These are phyloP conservation scores for Hassar affinis DNA, from an alignment of 2,113 vertebrate genomes.

Conservation along the genomic window DNA sequence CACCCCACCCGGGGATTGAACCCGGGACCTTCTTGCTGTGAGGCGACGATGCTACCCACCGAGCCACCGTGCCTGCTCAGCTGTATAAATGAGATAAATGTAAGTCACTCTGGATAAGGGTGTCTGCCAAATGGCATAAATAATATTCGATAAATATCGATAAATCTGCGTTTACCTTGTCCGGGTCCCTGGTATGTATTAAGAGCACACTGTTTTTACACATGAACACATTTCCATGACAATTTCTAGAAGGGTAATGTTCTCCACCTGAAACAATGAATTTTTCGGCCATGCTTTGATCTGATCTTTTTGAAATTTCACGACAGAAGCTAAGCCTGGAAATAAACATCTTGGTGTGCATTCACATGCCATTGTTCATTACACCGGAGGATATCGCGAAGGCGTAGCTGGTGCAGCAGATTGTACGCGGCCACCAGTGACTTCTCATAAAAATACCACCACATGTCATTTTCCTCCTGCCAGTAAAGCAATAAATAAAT, in stretches of 20 bases:
- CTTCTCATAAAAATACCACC: constrained; percentile 35
- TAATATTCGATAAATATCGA: too few species aligned
- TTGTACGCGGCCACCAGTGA: background rate
- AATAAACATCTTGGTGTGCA: constrained; percentile 6
- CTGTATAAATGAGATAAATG: too few species aligned
- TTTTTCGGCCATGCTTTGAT: background rate
- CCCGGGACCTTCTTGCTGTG: too few species aligned
- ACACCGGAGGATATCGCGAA: constrained; percentile 5
- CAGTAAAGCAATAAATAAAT: constrained; percentile 7
- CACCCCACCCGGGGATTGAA: too few species aligned
- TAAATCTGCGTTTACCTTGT: background rate
- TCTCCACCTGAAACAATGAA: background rate
- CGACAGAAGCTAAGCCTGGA: constrained; percentile 14
- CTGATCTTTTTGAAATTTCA: background rate
- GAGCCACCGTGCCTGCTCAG: too few species aligned
- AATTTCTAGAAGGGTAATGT: background rate
- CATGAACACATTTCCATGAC: background rate
- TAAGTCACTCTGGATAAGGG: too few species aligned
- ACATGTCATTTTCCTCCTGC: constrained; percentile 29
- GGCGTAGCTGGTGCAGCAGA: constrained; percentile 4
- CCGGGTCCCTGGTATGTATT: background rate
- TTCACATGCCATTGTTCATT: constrained; percentile 9
- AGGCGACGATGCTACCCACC: too few species aligned
- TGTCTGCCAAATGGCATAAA: too few species aligned
- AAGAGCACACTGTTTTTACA: too few species aligned